A percentile compares a stretch with the other conserved stretches of the same genome.
Conservation (phyloP, 37 sponge, comb jelly and placozoan genomes). For the Amphimedon queenslandica region DNA sequence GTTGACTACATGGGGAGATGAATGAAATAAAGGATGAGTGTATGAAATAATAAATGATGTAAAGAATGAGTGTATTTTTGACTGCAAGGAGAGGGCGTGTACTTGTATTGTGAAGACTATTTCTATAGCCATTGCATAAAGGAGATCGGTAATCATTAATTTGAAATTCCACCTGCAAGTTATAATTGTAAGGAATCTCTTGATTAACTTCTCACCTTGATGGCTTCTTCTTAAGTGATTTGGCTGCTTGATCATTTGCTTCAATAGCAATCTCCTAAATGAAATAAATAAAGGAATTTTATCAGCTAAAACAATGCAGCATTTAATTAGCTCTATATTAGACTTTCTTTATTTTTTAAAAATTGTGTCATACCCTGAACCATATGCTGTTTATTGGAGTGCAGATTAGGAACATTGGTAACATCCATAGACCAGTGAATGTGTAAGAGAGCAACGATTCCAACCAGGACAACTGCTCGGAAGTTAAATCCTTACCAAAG, state of each 20-base stretch:
- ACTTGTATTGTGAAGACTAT: slow-evolving; percentile 79
- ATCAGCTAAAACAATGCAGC: background rate
- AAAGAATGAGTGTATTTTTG: background rate
- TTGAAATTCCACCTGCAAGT: slow-evolving; percentile 22
- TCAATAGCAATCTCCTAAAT: slow-evolving; percentile 2
- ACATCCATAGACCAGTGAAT: slow-evolving; percentile 90
- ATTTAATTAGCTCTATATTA: background rate
- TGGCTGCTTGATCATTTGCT: background rate
- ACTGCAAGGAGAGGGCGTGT: background rate
- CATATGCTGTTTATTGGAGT: slow-evolving; percentile 89
- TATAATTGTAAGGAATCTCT: too few species aligned
- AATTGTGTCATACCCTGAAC: slow-evolving; percentile 67
- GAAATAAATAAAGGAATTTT: background rate
- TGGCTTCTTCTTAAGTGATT: too few species aligned
- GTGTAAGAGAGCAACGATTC: slow-evolving; percentile 57
- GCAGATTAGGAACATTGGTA: slow-evolving; percentile 93
- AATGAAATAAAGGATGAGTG: background rate
- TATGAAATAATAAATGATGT: background rate
- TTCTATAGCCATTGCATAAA: slow-evolving; percentile 87
- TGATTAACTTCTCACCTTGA: too few species aligned
- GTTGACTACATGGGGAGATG: slow-evolving; percentile 32
- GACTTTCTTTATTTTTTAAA: background rate
- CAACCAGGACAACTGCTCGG: slow-evolving; percentile 32
- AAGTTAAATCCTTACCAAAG: slow-evolving; percentile 19
- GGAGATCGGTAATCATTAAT: slow-evolving; percentile 73